Evolutionary conservation across 1,140 invertebrate genomes (phyloP).

Genomic region (Atta cephalotes): DNA sequence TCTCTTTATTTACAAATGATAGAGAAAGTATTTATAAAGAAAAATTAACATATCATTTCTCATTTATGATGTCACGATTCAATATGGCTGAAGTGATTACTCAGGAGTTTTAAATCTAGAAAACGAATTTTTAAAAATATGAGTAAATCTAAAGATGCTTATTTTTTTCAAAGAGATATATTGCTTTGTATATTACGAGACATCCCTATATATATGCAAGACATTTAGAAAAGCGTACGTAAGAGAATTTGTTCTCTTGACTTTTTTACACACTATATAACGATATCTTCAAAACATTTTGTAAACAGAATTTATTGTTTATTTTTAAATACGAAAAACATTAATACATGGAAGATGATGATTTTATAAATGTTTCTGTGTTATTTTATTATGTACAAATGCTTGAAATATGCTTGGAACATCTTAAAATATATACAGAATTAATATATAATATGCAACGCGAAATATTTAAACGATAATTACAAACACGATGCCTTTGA

Average conservation of each 20-base stretch:
- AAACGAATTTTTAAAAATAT: background rate
- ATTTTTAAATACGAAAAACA: slow-evolving; percentile 24
- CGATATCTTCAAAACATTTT: slow-evolving; percentile 5
- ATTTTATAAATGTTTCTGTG: slow-evolving; percentile 21
- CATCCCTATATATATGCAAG: background rate
- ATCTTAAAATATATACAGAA: slow-evolving; percentile 18
- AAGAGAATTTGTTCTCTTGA: background rate
- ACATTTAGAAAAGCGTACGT: background rate
- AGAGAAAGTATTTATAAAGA: too few species aligned
- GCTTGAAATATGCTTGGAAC: background rate
- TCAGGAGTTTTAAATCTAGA: too few species aligned
- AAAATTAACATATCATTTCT: too few species aligned
- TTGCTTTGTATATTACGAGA: background rate
- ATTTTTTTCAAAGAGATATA: background rate
- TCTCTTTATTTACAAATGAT: too few species aligned
- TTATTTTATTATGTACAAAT: slow-evolving; percentile 28
- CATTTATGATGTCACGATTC: too few species aligned
- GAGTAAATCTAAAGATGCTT: background rate
- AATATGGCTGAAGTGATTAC: too few species aligned
- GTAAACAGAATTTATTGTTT: background rate
- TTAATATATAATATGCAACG: slow-evolving; percentile 20
- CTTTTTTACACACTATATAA: background rate
- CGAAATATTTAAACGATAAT: slow-evolving; percentile 47
- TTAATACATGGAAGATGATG: slow-evolving; percentile 26
- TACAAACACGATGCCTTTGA: background rate